phyloP scores from a whole-genome alignment of 2,797 vertebrate genomes.

The Sebastes diaconus region DNA sequence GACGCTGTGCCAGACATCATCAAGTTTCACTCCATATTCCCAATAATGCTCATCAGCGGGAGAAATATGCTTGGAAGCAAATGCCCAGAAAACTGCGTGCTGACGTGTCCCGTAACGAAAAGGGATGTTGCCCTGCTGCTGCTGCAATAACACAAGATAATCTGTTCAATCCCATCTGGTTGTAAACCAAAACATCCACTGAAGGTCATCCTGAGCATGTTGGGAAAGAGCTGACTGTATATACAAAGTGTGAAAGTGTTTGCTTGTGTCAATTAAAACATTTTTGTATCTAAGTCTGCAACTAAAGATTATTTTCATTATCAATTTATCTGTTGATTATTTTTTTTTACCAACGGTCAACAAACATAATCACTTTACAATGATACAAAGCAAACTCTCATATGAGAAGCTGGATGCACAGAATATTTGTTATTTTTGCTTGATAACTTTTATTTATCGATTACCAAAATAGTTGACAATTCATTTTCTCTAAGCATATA shows the following conservation, averaged over 20 bases:
- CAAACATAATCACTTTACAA: not conserved
- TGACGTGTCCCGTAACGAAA: conserved; percentile 80
- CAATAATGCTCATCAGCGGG: conserved; percentile 87
- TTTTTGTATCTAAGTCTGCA: not conserved
- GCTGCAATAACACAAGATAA: conserved; percentile 44
- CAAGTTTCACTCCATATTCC: conserved; percentile 87
- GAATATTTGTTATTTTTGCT: too few species aligned
- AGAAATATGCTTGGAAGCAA: conserved; percentile 69
- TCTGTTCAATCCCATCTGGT: not conserved
- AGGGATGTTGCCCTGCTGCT: conserved; percentile 59
- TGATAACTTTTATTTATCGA: too few species aligned
- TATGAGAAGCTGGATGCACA: not conserved
- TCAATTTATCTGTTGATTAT: not conserved
- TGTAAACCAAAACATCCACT: not conserved
- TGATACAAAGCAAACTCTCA: not conserved
- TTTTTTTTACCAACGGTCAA: not conserved
- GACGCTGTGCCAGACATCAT: conserved; percentile 89
- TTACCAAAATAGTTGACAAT: too few species aligned
- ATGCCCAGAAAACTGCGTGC: conserved; percentile 77
- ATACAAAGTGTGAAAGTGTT: not conserved
- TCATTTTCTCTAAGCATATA: too few species aligned
- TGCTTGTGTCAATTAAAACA: not conserved
- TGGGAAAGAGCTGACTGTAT: not conserved
- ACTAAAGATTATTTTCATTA: not conserved
- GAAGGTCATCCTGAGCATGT: not conserved